Conservation (phyloP, 1,140 invertebrate species). For the Drosophila ercepeae region DNA sequence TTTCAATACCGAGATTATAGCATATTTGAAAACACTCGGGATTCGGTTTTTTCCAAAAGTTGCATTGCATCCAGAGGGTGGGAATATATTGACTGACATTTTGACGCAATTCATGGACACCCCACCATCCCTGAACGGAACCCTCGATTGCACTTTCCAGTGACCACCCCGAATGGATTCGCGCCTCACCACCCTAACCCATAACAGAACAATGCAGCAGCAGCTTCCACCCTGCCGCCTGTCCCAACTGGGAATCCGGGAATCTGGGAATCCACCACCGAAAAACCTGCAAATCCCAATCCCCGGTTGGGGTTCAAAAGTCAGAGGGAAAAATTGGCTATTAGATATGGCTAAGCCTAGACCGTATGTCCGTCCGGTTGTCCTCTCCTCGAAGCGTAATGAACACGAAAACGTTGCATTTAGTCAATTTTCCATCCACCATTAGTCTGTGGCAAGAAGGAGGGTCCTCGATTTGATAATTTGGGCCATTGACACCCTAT, state of each 20-base stretch:
- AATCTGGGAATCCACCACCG: slow-evolving; percentile 66
- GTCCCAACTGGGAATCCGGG: slow-evolving; percentile 65
- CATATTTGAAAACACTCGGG: not conserved
- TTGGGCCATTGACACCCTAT: not conserved
- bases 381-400: slow-evolving; percentile 44
- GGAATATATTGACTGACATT: slow-evolving; percentile 31
- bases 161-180: slow-evolving; percentile 21
- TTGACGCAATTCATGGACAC: slow-evolving; percentile 38
- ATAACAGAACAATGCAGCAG: slow-evolving; percentile 1
- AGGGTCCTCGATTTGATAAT: slow-evolving; percentile 1
- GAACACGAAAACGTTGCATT: slow-evolving; percentile 68
- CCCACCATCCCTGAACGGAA: slow-evolving; percentile 35
- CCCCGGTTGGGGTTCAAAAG: slow-evolving; percentile 51
- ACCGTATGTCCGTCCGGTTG: not conserved
- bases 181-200: slow-evolving; percentile 46
- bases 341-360: slow-evolving; percentile 24
- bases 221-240: slow-evolving; percentile 18
- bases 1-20: not conserved
- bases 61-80: slow-evolving; percentile 32
- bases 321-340: slow-evolving; percentile 58
- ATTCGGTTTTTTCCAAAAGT: slow-evolving; percentile 6
- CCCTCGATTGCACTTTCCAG: slow-evolving; percentile 52
- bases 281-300: slow-evolving; percentile 19
- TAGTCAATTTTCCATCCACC: slow-evolving; percentile 73
- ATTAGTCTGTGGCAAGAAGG: slow-evolving; percentile 14